These are phyloP conservation scores for Drosophila siamana DNA, from an alignment of 2,888 invertebrate genomes.

Conservation along the genomic window DNA sequence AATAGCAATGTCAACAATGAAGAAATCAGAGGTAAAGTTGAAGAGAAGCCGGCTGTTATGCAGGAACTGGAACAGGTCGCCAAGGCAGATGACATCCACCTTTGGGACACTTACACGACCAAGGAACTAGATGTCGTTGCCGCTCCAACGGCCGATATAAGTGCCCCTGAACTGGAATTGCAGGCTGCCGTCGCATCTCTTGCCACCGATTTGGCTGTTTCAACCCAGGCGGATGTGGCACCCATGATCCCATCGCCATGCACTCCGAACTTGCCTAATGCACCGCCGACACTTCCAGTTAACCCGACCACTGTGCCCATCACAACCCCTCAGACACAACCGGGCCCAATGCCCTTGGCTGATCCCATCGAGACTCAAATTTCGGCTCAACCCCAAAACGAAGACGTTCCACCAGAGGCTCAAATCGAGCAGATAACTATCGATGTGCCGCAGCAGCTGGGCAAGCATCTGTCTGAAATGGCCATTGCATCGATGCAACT, in stretches of 20 bases:
- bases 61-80: conserved; percentile 8
- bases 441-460: conserved; percentile 57
- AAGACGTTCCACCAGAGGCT: background rate
- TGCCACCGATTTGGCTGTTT: background rate
- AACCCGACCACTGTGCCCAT: conserved; percentile 21
- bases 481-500: conserved; percentile 78
- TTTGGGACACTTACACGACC: conserved; percentile 1
- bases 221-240: conserved; percentile 17
- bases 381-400: conserved; percentile 8
- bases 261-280: conserved; percentile 18
- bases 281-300: conserved; percentile 7
- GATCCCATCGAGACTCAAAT: conserved; percentile 44
- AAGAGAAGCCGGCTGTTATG: background rate
- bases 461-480: conserved; percentile 61
- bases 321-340: conserved; percentile 25
- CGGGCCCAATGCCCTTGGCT: conserved; percentile 16
- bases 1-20: no score
- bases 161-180: background rate
- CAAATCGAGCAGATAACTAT: conserved; percentile 46
- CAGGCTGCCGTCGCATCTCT: conserved; percentile 4
- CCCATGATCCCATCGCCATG: conserved; percentile 28
- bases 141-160: background rate
- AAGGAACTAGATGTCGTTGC: conserved; percentile 48
- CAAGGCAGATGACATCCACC: background rate
- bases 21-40: no score